A percentile compares a stretch with the other conserved stretches of the same genome.
phyloP scores from a whole-genome alignment of 1,140 invertebrate species.

The Druon quercuslanigerum region DNA sequence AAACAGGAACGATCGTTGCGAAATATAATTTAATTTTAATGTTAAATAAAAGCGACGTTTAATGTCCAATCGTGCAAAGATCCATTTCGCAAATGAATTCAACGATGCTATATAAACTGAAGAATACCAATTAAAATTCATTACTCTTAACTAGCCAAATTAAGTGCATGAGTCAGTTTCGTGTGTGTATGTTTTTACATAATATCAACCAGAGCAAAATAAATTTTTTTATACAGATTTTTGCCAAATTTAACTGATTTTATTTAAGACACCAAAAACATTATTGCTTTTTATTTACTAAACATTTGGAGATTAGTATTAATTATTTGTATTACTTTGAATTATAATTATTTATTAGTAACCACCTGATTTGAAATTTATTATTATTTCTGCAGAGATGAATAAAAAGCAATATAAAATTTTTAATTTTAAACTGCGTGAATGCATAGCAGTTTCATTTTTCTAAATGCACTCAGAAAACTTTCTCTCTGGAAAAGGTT shows the following conservation, averaged over 20 bases:
- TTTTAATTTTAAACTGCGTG: background rate
- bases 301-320: too few species aligned
- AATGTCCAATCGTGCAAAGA: background rate
- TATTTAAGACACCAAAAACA: too few species aligned
- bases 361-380: too few species aligned
- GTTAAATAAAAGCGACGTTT: background rate
- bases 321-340: too few species aligned
- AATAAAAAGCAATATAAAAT: background rate
- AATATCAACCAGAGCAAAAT: background rate
- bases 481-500: conserved; percentile 11
- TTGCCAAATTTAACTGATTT: too few species aligned
- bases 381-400: background rate
- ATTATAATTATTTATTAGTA: too few species aligned
- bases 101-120: conserved; percentile 21
- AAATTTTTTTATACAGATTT: too few species aligned
- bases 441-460: background rate
- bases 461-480: background rate
- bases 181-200: conserved; percentile 34
- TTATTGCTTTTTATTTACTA: too few species aligned
- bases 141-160: conserved; percentile 72
- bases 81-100: background rate
- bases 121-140: conserved; percentile 71
- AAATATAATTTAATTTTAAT: background rate
- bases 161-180: conserved; percentile 62
- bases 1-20: too few species aligned